These are phyloP conservation scores for Smittia aterrima DNA, from an alignment of 2,888 invertebrate genomes.

Conservation along the genomic window DNA sequence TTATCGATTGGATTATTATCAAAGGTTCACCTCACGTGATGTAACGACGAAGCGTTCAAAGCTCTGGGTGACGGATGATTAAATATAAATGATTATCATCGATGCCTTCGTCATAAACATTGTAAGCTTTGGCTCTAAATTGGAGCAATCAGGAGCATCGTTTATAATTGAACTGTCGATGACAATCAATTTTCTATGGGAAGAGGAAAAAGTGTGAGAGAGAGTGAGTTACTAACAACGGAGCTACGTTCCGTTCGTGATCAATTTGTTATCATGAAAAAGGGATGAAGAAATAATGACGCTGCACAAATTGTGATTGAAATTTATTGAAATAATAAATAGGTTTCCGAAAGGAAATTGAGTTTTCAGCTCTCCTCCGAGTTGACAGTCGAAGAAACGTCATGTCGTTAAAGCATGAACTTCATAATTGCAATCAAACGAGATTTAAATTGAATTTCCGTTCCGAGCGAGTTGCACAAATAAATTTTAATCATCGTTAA, in stretches of 20 bases:
- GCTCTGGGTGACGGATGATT: no score
- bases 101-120: neutral
- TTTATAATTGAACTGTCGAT: slow-evolving; percentile 1
- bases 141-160: neutral
- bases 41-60: no score
- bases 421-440: slow-evolving; percentile 22
- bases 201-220: no score
- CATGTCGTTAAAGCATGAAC: neutral
- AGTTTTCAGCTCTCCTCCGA: neutral
- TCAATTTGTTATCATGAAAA: neutral
- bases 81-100: neutral
- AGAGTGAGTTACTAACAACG: neutral
- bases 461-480: neutral
- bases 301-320: slow-evolving; percentile 7
- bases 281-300: neutral
- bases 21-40: no score
- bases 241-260: neutral
- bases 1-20: no score
- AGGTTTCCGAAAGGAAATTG: neutral
- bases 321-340: slow-evolving; percentile 19
- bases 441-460: neutral
- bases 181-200: slow-evolving; percentile 15
- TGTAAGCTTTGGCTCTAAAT: no score
- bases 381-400: neutral
- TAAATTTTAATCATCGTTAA: slow-evolving; percentile 8